Evolutionary conservation across 2,888 invertebrate species (phyloP).

Genomic region (Emmelina monodactyla): DNA sequence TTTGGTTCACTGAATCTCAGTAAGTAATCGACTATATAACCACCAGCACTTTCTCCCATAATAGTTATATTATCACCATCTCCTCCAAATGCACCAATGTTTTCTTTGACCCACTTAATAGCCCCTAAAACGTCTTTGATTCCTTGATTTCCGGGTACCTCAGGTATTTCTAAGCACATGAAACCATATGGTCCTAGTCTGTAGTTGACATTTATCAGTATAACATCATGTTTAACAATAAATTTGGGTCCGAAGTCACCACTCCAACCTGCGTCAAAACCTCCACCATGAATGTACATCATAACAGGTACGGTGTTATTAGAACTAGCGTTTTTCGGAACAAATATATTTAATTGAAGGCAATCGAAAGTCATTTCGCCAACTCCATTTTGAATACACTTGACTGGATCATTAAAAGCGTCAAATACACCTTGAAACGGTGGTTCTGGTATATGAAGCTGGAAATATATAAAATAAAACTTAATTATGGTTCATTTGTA

Average conservation of each 20-base stretch:
- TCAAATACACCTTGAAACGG: no score
- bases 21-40: conserved; percentile 55
- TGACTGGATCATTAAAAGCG: no score
- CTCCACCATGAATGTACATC: conserved; percentile 51
- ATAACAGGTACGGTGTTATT: conserved; percentile 40
- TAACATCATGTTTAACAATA: conserved; percentile 70
- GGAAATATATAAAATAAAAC: no score
- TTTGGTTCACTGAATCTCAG: conserved; percentile 33
- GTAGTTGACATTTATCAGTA: conserved; percentile 74
- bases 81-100: conserved; percentile 81
- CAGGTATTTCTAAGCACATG: conserved; percentile 66
- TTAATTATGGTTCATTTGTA: no score
- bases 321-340: conserved; percentile 34
- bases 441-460: no score
- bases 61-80: conserved; percentile 80
- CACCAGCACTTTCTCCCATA: conserved; percentile 83
- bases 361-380: no score
- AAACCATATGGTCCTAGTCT: conserved; percentile 77
- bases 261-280: conserved; percentile 40
- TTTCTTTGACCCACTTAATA: conserved; percentile 76
- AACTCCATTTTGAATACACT: no score
- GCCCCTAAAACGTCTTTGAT: conserved; percentile 85
- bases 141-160: conserved; percentile 83
- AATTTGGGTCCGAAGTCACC: conserved; percentile 61
- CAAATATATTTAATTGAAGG: conserved; percentile 34